These are phyloP conservation scores for Amphibalanus amphitrite DNA, from an alignment of 1,140 invertebrate species.

Conservation along the genomic window DNA sequence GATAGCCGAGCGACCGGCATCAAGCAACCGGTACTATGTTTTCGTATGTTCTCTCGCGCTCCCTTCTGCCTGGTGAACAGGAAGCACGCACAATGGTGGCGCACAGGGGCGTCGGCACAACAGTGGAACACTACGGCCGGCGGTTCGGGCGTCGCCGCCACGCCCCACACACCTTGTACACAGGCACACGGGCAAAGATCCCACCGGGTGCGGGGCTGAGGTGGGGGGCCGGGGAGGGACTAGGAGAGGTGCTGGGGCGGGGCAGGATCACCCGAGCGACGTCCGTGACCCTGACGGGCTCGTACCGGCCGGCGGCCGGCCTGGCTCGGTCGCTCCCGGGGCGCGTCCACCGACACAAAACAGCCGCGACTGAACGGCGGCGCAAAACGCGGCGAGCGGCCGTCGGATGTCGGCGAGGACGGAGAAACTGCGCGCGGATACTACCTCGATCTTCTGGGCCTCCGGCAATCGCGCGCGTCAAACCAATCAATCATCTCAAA, in stretches of 20 bases:
- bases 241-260: no score
- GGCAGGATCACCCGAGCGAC: no score
- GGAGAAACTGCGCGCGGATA: no score
- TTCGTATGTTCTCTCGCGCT: background rate
- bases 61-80: background rate
- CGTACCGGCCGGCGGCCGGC: no score
- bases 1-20: background rate
- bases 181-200: background rate
- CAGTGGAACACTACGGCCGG: background rate
- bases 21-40: background rate
- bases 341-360: background rate
- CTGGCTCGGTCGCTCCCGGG: background rate
- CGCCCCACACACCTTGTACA: background rate
- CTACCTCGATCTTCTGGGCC: no score
- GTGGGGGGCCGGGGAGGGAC: background rate
- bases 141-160: background rate
- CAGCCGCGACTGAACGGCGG: background rate
- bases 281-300: background rate
- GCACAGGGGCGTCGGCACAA: background rate
- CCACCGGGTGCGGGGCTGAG: background rate
- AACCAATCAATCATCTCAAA: no score
- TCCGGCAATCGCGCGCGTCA: no score
- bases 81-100: background rate
- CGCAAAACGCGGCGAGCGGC: background rate
- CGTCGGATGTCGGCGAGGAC: no score